Conservation (phyloP, 30 jellyfish, hydroid and myxozoan genomes). For the Aurelia sp. region DNA sequence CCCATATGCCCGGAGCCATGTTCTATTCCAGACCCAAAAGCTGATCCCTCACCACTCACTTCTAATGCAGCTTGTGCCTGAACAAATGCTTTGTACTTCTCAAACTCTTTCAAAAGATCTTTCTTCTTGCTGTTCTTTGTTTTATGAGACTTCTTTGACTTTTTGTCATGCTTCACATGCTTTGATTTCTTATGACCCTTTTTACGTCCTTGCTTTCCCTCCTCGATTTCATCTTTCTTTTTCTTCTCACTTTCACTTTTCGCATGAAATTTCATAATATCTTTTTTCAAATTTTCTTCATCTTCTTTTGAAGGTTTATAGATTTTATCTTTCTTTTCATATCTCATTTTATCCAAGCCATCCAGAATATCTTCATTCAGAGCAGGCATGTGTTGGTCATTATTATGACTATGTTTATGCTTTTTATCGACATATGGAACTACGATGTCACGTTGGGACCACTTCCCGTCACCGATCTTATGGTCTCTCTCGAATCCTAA, state of each 20-base stretch:
- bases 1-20: neutral
- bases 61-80: slow-evolving; percentile 40
- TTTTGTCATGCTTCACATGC: neutral
- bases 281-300: slow-evolving; percentile 7
- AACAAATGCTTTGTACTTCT: slow-evolving; percentile 44
- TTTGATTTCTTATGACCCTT: slow-evolving; percentile 5
- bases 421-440: slow-evolving; percentile 43
- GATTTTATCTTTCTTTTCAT: slow-evolving; percentile 39
- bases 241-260: neutral
- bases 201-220: neutral
- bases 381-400: slow-evolving; percentile 39
- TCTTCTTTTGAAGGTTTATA: slow-evolving; percentile 39
- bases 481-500: slow-evolving; percentile 52
- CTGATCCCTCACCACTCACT: slow-evolving; percentile 52
- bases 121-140: neutral
- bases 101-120: slow-evolving; percentile 56
- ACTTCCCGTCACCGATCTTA: slow-evolving; percentile 26
- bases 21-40: neutral
- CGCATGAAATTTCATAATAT: neutral
- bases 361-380: slow-evolving; percentile 48
- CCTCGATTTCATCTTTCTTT: neutral
- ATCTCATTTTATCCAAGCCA: slow-evolving; percentile 31
- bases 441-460: slow-evolving; percentile 61
- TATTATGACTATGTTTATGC: slow-evolving; percentile 17
- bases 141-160: neutral